Conservation (phyloP, 2,113 vertebrate genomes). For the Dipodomys stephensi region DNA sequence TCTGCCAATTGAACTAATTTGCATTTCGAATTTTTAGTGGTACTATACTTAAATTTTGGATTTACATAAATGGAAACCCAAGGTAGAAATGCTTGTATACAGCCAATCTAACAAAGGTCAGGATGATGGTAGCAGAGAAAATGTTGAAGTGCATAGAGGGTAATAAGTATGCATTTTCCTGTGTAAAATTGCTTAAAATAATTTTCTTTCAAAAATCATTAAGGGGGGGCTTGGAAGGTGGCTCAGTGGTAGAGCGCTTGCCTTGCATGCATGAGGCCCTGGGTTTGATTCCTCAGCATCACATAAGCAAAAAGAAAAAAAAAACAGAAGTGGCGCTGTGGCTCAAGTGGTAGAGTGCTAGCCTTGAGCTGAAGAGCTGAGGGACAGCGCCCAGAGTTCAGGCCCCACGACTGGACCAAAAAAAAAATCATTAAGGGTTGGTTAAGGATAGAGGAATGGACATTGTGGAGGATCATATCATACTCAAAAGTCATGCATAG, state of each 20-base stretch:
- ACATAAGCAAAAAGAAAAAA: too few species aligned
- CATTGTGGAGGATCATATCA: neutral
- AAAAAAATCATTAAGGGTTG: neutral
- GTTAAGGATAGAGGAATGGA: neutral
- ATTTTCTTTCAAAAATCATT: neutral
- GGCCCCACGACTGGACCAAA: too few species aligned
- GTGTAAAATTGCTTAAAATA: conserved; percentile 7
- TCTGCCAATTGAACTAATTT: neutral
- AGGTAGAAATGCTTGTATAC: neutral
- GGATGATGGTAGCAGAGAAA: neutral
- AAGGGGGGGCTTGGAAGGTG: too few species aligned
- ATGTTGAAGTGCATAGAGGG: neutral
- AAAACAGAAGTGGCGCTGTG: too few species aligned
- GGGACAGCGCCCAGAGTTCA: too few species aligned
- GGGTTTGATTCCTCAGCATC: too few species aligned
- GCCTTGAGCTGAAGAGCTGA: too few species aligned
- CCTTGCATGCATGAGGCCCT: too few species aligned
- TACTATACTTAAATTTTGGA: too few species aligned
- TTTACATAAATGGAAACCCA: neutral
- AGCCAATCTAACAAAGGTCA: neutral
- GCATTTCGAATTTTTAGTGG: too few species aligned
- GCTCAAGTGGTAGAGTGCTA: too few species aligned
- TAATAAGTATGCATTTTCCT: neutral
- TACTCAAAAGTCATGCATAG: neutral
- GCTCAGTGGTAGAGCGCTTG: too few species aligned